Percentiles rank a stretch among this genome's conserved stretches.
Conservation (phyloP, 2,797 vertebrate species). For the Characodon lateralis region DNA sequence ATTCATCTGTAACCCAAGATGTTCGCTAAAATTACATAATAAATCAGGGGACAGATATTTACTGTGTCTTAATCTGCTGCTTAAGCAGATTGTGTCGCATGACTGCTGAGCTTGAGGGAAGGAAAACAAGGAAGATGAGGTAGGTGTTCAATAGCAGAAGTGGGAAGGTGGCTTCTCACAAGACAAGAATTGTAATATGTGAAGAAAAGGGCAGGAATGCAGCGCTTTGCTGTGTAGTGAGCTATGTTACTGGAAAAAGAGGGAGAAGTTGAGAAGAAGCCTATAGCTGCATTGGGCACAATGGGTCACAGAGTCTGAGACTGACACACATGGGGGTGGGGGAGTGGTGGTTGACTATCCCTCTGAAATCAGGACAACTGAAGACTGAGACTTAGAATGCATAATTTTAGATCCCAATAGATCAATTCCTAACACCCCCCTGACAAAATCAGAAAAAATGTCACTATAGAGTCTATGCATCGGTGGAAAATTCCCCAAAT, state of each 20-base stretch:
- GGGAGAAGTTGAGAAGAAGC: slow-evolving; percentile 63
- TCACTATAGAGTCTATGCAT: background rate
- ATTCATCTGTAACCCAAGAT: slow-evolving; percentile 72
- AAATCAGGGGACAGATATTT: slow-evolving; percentile 63
- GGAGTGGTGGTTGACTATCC: slow-evolving; percentile 39
- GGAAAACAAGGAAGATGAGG: slow-evolving; percentile 30
- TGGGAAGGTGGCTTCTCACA: slow-evolving; percentile 57
- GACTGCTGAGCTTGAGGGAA: slow-evolving; percentile 47
- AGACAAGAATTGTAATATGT: slow-evolving; percentile 55
- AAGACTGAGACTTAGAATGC: background rate
- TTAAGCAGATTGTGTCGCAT: slow-evolving; percentile 50
- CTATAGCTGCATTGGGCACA: slow-evolving; percentile 62
- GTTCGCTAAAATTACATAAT: slow-evolving; percentile 60
- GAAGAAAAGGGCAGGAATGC: slow-evolving; percentile 69
- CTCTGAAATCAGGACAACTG: slow-evolving; percentile 19
- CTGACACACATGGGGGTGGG: slow-evolving; percentile 5
- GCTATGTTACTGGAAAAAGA: slow-evolving; percentile 56
- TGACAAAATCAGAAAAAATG: background rate
- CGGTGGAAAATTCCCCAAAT: slow-evolving; percentile 20
- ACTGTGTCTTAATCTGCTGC: slow-evolving; percentile 62
- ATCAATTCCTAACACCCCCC: background rate
- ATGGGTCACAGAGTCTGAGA: slow-evolving; percentile 33
- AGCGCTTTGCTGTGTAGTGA: slow-evolving; percentile 53
- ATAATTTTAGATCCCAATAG: background rate
- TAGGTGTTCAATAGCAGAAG: slow-evolving; percentile 59